These are phyloP conservation scores for Acanthurus leucopareius DNA, from an alignment of 2,797 vertebrate genomes.

Conservation along the genomic window DNA sequence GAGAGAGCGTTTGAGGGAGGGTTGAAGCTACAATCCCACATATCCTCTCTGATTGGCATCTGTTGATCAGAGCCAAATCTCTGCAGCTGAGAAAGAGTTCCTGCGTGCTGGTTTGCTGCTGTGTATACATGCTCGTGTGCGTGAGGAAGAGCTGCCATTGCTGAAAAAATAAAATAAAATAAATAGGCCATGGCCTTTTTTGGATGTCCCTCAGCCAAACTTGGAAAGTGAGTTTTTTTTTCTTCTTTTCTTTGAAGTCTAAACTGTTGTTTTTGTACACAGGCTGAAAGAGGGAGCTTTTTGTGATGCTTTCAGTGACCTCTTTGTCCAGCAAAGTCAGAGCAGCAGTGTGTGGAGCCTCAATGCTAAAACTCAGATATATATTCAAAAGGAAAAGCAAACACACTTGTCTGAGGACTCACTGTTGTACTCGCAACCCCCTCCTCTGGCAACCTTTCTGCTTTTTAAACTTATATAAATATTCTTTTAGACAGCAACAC, in stretches of 20 bases:
- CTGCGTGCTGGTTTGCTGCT: constrained; percentile 21
- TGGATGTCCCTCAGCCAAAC: constrained; percentile 46
- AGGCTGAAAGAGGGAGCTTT: constrained; percentile 56
- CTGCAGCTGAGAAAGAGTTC: constrained; percentile 38
- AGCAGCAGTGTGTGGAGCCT: constrained; percentile 52
- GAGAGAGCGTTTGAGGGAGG: constrained; percentile 26
- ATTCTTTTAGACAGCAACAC: neutral
- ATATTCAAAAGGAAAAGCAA: constrained; percentile 66
- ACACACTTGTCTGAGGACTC: constrained; percentile 44
- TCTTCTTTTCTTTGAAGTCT: constrained; percentile 49
- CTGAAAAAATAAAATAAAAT: constrained; percentile 10
- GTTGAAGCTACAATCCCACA: constrained; percentile 36
- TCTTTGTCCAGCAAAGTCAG: constrained; percentile 68
- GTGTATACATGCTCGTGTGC: constrained; percentile 12
- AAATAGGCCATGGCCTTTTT: constrained; percentile 28
- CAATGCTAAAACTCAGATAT: constrained; percentile 45
- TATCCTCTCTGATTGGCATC: constrained; percentile 51
- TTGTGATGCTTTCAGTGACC: constrained; percentile 66
- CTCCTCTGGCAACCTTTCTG: neutral
- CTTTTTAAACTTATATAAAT: neutral
- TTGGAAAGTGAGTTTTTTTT: constrained; percentile 36
- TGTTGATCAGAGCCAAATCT: constrained; percentile 35
- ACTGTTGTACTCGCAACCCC: constrained; percentile 21
- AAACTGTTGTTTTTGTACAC: constrained; percentile 63
- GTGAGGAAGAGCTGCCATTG: constrained; percentile 43